Conservation (phyloP, 2,797 vertebrate genomes). For the Prionace glauca region DNA sequence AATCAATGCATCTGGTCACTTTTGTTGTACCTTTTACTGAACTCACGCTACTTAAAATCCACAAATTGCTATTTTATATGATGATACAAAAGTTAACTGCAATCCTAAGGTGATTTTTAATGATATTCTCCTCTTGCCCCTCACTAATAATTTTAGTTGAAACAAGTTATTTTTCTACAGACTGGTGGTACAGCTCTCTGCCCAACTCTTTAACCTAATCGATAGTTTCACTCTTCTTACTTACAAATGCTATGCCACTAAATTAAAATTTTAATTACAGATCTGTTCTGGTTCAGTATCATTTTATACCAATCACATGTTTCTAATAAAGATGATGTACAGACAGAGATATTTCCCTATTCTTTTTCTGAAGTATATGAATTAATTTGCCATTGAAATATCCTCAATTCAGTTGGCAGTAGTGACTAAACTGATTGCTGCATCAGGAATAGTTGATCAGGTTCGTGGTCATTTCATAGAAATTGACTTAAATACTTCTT, state of each 20-base stretch:
- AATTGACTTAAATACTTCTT: not conserved
- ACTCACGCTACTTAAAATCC: not conserved
- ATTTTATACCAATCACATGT: not conserved
- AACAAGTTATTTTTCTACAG: not conserved
- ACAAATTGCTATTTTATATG: not conserved
- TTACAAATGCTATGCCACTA: not conserved
- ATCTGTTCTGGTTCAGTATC: not conserved
- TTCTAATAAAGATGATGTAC: not conserved
- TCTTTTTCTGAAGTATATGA: not conserved
- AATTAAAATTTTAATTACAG: not conserved
- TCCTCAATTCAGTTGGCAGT: not conserved
- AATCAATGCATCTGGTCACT: not conserved
- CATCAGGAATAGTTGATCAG: not conserved
- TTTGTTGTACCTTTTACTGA: not conserved
- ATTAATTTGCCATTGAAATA: not conserved
- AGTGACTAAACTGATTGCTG: not conserved
- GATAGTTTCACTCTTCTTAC: not conserved
- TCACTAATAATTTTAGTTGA: not conserved
- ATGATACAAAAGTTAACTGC: not conserved
- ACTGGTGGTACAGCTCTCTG: not conserved
- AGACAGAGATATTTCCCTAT: not conserved
- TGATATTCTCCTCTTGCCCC: not conserved
- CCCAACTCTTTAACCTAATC: not conserved
- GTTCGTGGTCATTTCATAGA: not conserved
- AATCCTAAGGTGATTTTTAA: not conserved